phyloP scores from a whole-genome alignment of 2,888 invertebrate genomes.

The Epinotia nisella region DNA sequence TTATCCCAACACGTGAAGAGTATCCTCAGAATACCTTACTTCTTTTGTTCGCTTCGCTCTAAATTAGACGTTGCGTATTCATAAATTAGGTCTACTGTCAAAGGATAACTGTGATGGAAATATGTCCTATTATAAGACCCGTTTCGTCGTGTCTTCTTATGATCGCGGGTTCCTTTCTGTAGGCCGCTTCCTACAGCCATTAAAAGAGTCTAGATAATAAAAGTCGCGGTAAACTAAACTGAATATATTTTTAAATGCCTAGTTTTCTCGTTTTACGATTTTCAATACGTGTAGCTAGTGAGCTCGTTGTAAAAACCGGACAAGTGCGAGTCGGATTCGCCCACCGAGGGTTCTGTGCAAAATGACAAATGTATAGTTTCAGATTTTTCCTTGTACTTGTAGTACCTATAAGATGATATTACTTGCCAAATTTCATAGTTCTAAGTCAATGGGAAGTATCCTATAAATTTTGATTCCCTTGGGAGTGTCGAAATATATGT shows the following conservation, averaged over 20 bases:
- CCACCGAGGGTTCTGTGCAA: too few species aligned
- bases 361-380: too few species aligned
- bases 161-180: conserved; percentile 61
- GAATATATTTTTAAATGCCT: conserved; percentile 67
- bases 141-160: conserved; percentile 40
- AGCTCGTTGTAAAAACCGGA: not conserved
- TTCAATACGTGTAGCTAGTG: not conserved
- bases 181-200: conserved; percentile 72
- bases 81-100: not conserved
- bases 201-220: conserved; percentile 74
- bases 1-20: conserved; percentile 66
- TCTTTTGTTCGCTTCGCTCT: not conserved
- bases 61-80: conserved; percentile 9
- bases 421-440: too few species aligned
- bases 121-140: conserved; percentile 7
- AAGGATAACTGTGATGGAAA: not conserved
- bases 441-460: too few species aligned
- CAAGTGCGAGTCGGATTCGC: too few species aligned
- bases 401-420: too few species aligned
- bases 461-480: too few species aligned
- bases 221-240: conserved; percentile 77
- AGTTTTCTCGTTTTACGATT: conserved; percentile 52
- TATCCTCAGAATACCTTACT: conserved; percentile 50
- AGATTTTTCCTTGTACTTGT: too few species aligned
- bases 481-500: too few species aligned